Percentiles rank a stretch among this genome's conserved stretches.
Evolutionary conservation across 2,113 vertebrate species (phyloP).

Genomic region (Indri indri): DNA sequence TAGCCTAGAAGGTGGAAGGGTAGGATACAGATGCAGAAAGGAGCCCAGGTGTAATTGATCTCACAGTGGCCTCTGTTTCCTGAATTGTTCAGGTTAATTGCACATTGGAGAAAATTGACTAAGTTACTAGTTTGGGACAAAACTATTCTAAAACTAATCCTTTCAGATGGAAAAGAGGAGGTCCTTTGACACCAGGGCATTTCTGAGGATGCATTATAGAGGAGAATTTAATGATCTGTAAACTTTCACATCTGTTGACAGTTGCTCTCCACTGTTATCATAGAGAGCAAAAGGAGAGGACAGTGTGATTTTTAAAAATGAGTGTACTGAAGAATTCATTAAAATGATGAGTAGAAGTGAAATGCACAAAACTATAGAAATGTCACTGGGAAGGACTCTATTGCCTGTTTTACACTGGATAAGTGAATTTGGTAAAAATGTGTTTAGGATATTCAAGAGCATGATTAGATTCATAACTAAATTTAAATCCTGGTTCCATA

Average conservation of each 20-base stretch:
- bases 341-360: constrained; percentile 3
- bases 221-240: constrained; percentile 82
- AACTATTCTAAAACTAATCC: constrained; percentile 57
- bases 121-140: constrained; percentile 51
- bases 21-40: neutral
- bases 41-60: neutral
- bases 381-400: neutral
- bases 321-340: constrained; percentile 28
- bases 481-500: neutral
- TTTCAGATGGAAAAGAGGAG: constrained; percentile 59
- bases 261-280: constrained; percentile 49
- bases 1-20: neutral
- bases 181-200: constrained; percentile 68
- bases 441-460: neutral
- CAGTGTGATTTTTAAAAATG: constrained; percentile 54
- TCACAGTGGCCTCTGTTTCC: neutral
- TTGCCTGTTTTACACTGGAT: neutral
- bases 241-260: constrained; percentile 79
- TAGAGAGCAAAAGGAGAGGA: constrained; percentile 35
- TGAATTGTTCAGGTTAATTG: constrained; percentile 67
- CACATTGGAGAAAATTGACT: constrained; percentile 67
- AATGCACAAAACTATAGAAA: neutral
- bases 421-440: neutral
- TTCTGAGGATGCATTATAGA: constrained; percentile 46
- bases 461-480: neutral